Evolutionary conservation across 2,888 invertebrate species (phyloP), one percentile per base, ranked within the genome.

Genomic region (Caenorhabditis uteleia): DNA sequence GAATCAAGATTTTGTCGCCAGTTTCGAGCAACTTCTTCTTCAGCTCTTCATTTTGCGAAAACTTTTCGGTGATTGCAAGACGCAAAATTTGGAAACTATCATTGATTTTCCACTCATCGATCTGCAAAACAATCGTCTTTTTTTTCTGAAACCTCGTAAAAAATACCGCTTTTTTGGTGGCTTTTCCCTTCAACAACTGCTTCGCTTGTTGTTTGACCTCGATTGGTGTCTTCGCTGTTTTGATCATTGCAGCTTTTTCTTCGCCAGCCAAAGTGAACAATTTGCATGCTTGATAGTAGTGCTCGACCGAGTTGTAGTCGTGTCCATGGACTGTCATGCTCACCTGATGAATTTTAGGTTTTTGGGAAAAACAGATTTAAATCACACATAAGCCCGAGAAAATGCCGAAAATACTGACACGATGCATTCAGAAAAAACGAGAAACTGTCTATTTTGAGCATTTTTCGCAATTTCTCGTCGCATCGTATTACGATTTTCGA

Each of bases 211-310:
- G 58, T 26, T 65, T 65, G 0, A 65, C 65, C 18, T 58, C 54
- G 2, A 65, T 31, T 1, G 65, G 65, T 12, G 54, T 56, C 2
- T 10, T 27, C 14, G 47, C 47, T 0, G 47, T n/a, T 4, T 54
- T 58, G 10, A 49, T 36, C 34, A 44, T 21, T 0, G 49, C 44
- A n/a, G 67, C 54, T 23, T 39, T 12, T n/a, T 60, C 31, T 40
- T 57, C 29, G 16, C 61, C 53, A 36, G 54, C 61, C 38, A 77
- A 57, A 21, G 62, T 64, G 51, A 65, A 77, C 39, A 77, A 26
- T 40, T 75, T 76, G 55, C 76, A 76, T 1, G 75, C 74, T 42
- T 75, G 70, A 66, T 80, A 80, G 65, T 80, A 80, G 50, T 80
- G 79, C 55, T 80, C 80, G 2, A 80, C 78, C 1, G 76, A 72